Evolutionary conservation across 2,797 vertebrate genomes (phyloP), one percentile per base, ranked within the genome.

Genomic region (Hapalemur alaotrensis): DNA sequence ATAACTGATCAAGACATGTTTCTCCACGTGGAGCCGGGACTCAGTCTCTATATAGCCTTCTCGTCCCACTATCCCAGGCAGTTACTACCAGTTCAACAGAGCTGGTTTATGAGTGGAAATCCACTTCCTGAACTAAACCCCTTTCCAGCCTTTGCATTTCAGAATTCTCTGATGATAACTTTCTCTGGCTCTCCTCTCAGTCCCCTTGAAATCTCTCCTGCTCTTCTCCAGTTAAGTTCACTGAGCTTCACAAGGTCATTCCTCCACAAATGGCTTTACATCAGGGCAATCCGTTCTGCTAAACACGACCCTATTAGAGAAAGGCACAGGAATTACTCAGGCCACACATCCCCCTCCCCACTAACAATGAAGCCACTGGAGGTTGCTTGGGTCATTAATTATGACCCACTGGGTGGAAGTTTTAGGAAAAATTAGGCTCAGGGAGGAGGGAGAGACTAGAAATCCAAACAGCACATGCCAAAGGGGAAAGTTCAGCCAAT

Each of bases 401-500:
- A 69, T 41, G 3, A 83, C 52, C 65, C 46, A 48, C 57, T 41
- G 63, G 59, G 11, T 85, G 81, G 89, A 92, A 61, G 48, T 90
- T 93, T 80, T 52, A 89, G 84, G 73, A n/a, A 87, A 87, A 91
- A 73, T 92, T 80, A 67, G 63, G 54, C 61, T 83, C 52, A 25
- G 22, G 38, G 75, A 83, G 22, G 80, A 67, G 69, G 73, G 75
- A 86, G 43, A 65, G 88, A 95, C 52, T 67, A 52, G 89, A 86
- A 94, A 32, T 80, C 46, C 0, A 0, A 95, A 95, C 54, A 97
- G 87, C 79, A 50, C 80, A 7, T 54, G 14, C 81, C 41, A 91
- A 91, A 93, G 75, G 93, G 95, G 92, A 93, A 97, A 97, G 96
- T 97, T 92, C 96, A 95, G 94, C 86, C 90, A 69, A 91, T 97